Percentiles rank a stretch among this genome's conserved stretches.
These are phyloP conservation scores for Brachyhypopomus occidentalis DNA, from an alignment of 2,113 vertebrate genomes.

Conservation along the genomic window DNA sequence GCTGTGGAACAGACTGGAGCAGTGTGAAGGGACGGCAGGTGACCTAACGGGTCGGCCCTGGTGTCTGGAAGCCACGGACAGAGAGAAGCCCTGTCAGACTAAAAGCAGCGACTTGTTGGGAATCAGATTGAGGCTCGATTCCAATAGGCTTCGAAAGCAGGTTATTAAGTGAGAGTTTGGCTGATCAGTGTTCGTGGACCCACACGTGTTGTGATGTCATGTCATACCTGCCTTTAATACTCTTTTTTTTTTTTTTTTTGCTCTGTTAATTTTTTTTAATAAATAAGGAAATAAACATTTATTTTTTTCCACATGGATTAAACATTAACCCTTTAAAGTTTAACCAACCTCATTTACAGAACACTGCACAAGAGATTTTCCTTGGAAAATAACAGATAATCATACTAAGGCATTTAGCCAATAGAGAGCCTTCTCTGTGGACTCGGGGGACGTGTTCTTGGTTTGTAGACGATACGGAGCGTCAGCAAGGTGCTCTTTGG, in stretches of 20 bases:
- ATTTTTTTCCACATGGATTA: too few species aligned
- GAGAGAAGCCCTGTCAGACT: conserved; percentile 12
- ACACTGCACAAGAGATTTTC: too few species aligned
- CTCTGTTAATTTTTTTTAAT: not conserved
- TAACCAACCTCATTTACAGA: too few species aligned
- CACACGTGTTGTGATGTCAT: not conserved
- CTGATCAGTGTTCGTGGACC: not conserved
- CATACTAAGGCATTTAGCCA: too few species aligned
- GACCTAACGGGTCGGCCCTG: not conserved
- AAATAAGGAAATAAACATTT: not conserved
- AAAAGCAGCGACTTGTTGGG: not conserved
- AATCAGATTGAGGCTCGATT: not conserved
- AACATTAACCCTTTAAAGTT: too few species aligned
- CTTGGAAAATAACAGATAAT: too few species aligned
- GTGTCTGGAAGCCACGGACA: conserved; percentile 17
- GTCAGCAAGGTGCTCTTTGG: too few species aligned
- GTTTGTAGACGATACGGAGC: too few species aligned
- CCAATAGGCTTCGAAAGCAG: not conserved
- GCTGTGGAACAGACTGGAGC: not conserved
- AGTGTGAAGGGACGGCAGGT: not conserved
- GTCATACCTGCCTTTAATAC: not conserved
- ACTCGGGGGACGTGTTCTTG: too few species aligned
- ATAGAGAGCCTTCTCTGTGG: too few species aligned
- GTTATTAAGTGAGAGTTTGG: not conserved
- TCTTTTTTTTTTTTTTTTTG: too few species aligned